These are phyloP conservation scores for Cremastinae sp. DNA, from an alignment of 2,888 invertebrate species.

Conservation along the genomic window DNA sequence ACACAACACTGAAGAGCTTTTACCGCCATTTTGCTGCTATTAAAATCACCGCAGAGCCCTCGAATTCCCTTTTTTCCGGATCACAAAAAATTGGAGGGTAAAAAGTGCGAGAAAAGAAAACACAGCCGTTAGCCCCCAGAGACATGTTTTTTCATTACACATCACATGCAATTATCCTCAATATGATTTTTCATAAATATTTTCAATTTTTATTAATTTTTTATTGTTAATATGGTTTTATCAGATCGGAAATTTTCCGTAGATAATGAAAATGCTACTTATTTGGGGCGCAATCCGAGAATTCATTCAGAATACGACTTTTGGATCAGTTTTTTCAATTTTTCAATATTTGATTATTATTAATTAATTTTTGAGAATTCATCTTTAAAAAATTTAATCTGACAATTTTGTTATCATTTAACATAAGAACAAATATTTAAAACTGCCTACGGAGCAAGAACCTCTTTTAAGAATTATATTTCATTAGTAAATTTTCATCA, in stretches of 20 bases:
- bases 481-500: too few relatives aligned
- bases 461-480: too few relatives aligned
- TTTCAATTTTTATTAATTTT: background rate
- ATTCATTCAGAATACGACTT: too few relatives aligned
- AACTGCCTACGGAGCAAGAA: too few relatives aligned
- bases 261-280: background rate
- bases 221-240: background rate
- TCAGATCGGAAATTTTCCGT: background rate
- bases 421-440: too few relatives aligned
- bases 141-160: background rate
- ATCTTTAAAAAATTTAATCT: too few relatives aligned
- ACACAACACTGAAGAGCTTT: slow-evolving; percentile 37
- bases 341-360: too few relatives aligned
- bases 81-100: slow-evolving; percentile 19
- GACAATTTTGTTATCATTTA: too few relatives aligned
- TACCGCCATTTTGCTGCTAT: background rate
- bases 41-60: slow-evolving; percentile 16
- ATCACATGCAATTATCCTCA: slow-evolving; percentile 3
- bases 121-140: slow-evolving; percentile 43
- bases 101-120: slow-evolving; percentile 49
- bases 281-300: too few relatives aligned
- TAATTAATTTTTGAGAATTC: too few relatives aligned
- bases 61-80: slow-evolving; percentile 22
- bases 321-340: too few relatives aligned
- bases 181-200: background rate